phyloP scores from a whole-genome alignment of 2,797 vertebrate genomes.

The Falco columbarius region DNA sequence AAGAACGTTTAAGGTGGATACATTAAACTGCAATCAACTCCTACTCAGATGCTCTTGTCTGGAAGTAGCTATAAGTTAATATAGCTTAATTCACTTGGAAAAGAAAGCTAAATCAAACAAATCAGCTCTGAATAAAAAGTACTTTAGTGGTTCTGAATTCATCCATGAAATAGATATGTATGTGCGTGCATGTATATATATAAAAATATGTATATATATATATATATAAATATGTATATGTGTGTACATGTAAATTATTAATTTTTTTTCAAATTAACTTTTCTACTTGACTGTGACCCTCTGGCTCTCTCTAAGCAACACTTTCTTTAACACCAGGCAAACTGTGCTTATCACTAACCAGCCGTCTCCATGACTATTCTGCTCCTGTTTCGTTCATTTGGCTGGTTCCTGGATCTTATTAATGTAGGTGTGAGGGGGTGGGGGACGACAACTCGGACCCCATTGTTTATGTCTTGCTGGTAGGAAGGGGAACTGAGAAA shows the following conservation, averaged over 20 bases:
- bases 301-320: not conserved
- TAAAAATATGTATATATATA: not conserved
- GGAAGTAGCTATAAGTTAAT: not conserved
- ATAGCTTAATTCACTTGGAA: not conserved
- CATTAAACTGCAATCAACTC: not conserved
- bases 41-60: not conserved
- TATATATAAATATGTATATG: too few species aligned
- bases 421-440: conserved; percentile 40
- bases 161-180: not conserved
- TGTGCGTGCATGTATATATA: not conserved
- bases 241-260: not conserved
- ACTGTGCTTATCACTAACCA: not conserved
- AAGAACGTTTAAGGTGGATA: not conserved
- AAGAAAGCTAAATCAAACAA: not conserved
- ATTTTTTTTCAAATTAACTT: not conserved
- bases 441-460: not conserved
- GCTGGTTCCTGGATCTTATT: conserved; percentile 50
- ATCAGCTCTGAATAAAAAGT: not conserved
- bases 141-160: not conserved
- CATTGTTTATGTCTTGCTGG: conserved; percentile 52
- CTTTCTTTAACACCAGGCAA: not conserved
- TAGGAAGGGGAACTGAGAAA: conserved; percentile 22
- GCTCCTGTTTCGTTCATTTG: conserved; percentile 19
- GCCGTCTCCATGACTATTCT: not conserved
- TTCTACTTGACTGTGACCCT: not conserved